Percentiles rank a stretch among this genome's conserved stretches.
These are phyloP conservation scores for Threskiornis aethiopicus DNA, from an alignment of 2,797 vertebrate genomes.

Conservation along the genomic window DNA sequence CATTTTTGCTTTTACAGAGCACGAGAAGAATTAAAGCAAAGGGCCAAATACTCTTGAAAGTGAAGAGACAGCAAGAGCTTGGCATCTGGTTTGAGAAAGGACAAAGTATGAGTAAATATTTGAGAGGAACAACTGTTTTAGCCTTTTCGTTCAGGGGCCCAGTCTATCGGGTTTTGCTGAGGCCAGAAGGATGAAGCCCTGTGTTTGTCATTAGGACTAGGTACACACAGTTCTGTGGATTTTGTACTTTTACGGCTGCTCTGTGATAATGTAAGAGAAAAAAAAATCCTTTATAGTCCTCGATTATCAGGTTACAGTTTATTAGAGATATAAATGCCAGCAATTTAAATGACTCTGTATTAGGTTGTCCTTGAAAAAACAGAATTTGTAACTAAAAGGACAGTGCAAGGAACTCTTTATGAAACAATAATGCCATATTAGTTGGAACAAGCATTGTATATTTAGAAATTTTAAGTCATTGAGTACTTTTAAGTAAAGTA, in stretches of 20 bases:
- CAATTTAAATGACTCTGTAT: conserved; percentile 69
- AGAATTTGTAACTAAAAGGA: conserved; percentile 54
- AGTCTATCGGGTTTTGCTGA: not conserved
- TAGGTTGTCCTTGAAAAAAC: conserved; percentile 73
- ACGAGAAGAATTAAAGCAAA: not conserved
- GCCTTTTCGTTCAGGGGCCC: not conserved
- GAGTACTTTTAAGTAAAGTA: not conserved
- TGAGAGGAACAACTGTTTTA: conserved; percentile 5
- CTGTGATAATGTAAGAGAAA: conserved; percentile 74
- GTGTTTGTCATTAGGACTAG: conserved; percentile 53
- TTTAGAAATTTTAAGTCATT: conserved; percentile 4
- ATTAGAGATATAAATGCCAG: conserved; percentile 75
- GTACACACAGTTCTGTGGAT: conserved; percentile 71
- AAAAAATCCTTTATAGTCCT: conserved; percentile 77
- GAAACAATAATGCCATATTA: conserved; percentile 31
- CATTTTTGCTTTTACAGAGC: not conserved
- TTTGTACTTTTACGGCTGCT: conserved; percentile 78
- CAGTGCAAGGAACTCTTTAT: conserved; percentile 6
- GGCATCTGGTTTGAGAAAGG: conserved; percentile 17
- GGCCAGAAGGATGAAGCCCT: not conserved
- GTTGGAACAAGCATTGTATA: conserved; percentile 12
- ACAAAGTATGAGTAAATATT: conserved; percentile 41
- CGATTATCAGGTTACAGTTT: conserved; percentile 76
- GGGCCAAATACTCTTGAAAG: not conserved
- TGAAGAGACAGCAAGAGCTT: conserved; percentile 9